Evolutionary conservation across 2,888 invertebrate species (phyloP), one percentile per base, ranked within the genome.

Genomic region (Icerya purchasi): DNA sequence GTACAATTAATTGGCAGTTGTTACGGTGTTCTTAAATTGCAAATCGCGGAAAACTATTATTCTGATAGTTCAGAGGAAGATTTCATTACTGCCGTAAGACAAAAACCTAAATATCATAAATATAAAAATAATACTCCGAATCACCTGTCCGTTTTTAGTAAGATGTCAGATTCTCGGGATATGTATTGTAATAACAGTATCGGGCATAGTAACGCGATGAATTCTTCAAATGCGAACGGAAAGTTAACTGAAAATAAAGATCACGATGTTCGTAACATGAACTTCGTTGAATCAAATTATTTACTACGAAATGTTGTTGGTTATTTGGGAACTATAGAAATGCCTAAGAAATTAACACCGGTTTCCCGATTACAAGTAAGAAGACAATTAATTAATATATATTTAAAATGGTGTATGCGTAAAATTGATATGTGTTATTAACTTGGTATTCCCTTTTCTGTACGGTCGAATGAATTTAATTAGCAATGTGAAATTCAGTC

Each of bases 321-420:
- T 1, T 96, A 96, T 72, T 76, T 96, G 55, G 94, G 94, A 22
- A 93, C 94, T 1, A 91, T 96, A 63, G 94, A 94, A 73, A 92
- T 94, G 76, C 93, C 94, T 0, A 84, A 84, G 70, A 84, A 87
- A 65, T 76, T 86, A 53, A 76, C 83, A 57, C 80, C 81, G 54
- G 82, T 82, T 51, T 82, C 84, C 18, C 81, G 89, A 59, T 72
- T 85, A 65, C 77, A 78, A 68, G 76, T 77, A 62, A 57, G 57
- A 56, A 50, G n/a, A n/a, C n/a, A n/a, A n/a, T n/a, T n/a, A n/a
- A n/a, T n/a, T n/a, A n/a, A n/a, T n/a, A n/a, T n/a, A n/a, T n/a
- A n/a, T n/a, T n/a, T n/a, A n/a, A n/a, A n/a, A n/a, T n/a, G n/a
- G n/a, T n/a, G n/a, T n/a, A n/a, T n/a, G n/a, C n/a, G n/a, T n/a